phyloP scores from a whole-genome alignment of 2,888 invertebrate genomes.

The Plusia festucae region DNA sequence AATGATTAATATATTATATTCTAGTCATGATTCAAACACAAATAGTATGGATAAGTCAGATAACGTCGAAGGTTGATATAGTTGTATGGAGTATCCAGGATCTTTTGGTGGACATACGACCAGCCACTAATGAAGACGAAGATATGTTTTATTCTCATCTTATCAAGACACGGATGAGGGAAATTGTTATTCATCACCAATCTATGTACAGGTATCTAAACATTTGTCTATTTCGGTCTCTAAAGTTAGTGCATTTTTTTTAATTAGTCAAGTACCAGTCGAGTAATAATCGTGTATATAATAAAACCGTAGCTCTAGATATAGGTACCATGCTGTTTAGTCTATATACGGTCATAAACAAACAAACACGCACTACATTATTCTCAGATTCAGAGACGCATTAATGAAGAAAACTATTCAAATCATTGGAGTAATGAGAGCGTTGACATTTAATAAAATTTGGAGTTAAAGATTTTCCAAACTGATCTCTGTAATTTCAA shows the following conservation, averaged over 20 bases:
- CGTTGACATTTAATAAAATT: no score
- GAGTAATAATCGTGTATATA: no score
- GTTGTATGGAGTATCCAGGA: conserved; percentile 75
- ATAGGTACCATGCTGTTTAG: no score
- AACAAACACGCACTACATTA: no score
- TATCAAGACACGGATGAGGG: conserved; percentile 67
- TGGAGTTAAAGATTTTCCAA: no score
- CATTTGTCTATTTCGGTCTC: neutral
- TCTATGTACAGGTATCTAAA: conserved; percentile 69
- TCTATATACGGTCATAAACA: no score
- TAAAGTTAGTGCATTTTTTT: no score
- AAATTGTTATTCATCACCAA: conserved; percentile 70
- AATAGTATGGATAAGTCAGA: conserved; percentile 77
- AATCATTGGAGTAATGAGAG: no score
- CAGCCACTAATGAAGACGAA: conserved; percentile 59
- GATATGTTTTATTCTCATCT: conserved; percentile 54
- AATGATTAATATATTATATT: conserved; percentile 17
- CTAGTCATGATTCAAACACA: conserved; percentile 76
- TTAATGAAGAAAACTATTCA: no score
- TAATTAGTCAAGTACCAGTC: no score
- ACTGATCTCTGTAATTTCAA: neutral
- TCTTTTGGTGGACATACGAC: conserved; percentile 67
- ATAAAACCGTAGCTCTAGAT: no score
- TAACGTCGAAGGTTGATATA: conserved; percentile 74
- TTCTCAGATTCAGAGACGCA: no score